A percentile compares a stretch with the other conserved stretches of the same genome.
These are phyloP conservation scores for Acropternis orthonyx DNA, from an alignment of 2,797 vertebrate species.

Conservation along the genomic window DNA sequence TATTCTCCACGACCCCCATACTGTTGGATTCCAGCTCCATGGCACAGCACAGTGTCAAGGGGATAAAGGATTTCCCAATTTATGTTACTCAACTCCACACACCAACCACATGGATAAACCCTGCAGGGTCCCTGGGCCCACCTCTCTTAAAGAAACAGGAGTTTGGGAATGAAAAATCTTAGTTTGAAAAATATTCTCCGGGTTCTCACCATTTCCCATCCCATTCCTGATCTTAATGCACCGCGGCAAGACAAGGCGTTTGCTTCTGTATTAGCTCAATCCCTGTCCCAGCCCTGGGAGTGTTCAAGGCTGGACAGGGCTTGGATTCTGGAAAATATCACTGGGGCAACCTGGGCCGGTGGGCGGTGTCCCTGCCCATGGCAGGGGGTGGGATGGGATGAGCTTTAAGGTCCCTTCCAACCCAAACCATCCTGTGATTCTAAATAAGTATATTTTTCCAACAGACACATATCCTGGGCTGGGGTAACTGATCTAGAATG, in stretches of 20 bases:
- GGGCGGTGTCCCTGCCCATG: not conserved
- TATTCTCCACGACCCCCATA: not conserved
- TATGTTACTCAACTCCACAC: not conserved
- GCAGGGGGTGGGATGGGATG: not conserved
- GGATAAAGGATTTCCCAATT: not conserved
- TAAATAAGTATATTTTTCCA: fast-evolving
- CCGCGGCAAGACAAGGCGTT: not conserved
- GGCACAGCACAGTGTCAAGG: not conserved
- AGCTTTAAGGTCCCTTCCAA: not conserved
- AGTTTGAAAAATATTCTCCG: not conserved
- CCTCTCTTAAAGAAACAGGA: not conserved
- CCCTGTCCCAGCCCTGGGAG: not conserved
- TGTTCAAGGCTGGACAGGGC: not conserved
- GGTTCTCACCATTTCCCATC: not conserved
- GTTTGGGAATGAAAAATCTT: not conserved
- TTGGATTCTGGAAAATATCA: not conserved
- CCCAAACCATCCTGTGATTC: not conserved
- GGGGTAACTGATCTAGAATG: not conserved
- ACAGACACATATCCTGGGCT: not conserved
- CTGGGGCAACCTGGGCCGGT: not conserved
- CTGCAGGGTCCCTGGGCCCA: not conserved
- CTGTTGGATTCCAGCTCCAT: not conserved
- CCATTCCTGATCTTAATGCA: not conserved
- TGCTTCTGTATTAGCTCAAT: not conserved
- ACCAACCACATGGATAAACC: not conserved